Conservation (phyloP, 30 jellyfish, hydroid and myxozoan species). For the Kudoa iwatai region DNA sequence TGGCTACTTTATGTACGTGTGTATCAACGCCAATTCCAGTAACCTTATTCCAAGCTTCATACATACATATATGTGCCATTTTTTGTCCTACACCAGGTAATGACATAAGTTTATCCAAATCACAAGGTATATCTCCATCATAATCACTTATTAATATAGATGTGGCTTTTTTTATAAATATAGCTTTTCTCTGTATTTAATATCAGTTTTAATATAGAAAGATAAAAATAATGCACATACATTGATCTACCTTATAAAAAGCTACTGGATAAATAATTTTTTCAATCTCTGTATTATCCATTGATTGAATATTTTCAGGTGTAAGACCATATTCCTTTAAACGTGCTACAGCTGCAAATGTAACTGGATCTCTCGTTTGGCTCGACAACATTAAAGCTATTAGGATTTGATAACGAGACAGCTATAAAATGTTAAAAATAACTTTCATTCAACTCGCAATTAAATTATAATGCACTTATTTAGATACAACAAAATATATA, state of each 20-base stretch:
- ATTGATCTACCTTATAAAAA: slow-evolving; percentile 29
- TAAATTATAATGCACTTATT: too few species aligned
- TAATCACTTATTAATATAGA: slow-evolving; percentile 12
- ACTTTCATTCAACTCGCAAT: too few species aligned
- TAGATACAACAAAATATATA: too few species aligned
- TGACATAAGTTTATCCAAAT: slow-evolving; percentile 19
- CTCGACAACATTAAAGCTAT: slow-evolving; percentile 60
- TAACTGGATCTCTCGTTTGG: slow-evolving; percentile 62
- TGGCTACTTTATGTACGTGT: slow-evolving; percentile 55
- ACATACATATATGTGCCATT: slow-evolving; percentile 80
- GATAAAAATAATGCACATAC: too few species aligned
- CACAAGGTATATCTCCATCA: slow-evolving; percentile 36
- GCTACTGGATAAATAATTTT: slow-evolving; percentile 45
- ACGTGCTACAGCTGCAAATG: slow-evolving; percentile 49
- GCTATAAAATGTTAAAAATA: too few species aligned
- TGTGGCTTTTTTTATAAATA: slow-evolving; percentile 13
- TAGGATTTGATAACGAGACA: slow-evolving; percentile 21
- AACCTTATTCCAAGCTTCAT: slow-evolving; percentile 60
- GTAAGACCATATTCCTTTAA: slow-evolving; percentile 33
- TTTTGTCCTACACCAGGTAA: slow-evolving; percentile 96
- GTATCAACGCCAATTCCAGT: slow-evolving; percentile 87
- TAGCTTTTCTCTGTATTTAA: slow-evolving; percentile 21
- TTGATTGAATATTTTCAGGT: too few species aligned
- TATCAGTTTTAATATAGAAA: too few species aligned
- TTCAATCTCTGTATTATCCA: slow-evolving; percentile 15